Evolutionary conservation across 1,140 invertebrate genomes (phyloP).

Genomic region (Dufourea novaeangliae): DNA sequence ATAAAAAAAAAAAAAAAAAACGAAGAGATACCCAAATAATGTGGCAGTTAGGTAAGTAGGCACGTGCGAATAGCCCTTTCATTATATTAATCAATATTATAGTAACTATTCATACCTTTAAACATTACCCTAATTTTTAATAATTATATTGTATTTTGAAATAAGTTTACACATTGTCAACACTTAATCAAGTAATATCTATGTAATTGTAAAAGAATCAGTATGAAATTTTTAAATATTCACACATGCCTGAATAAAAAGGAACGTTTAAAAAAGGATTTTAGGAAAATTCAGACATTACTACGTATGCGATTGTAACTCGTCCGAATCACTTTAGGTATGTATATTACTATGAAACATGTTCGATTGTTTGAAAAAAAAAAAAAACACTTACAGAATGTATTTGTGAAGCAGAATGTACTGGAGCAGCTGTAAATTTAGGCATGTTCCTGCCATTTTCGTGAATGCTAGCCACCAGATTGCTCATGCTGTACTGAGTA

Average conservation of each 20-base stretch:
- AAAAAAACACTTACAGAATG: conserved; percentile 73
- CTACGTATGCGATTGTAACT: not conserved
- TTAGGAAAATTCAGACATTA: not conserved
- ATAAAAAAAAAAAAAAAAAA: conserved; percentile 6
- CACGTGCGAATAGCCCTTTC: conserved; percentile 52
- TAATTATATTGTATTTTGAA: not conserved
- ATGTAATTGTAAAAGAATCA: conserved; percentile 3
- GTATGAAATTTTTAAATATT: conserved; percentile 17
- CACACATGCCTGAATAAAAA: conserved; percentile 42
- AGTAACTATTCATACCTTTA: conserved; percentile 50
- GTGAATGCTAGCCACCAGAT: conserved; percentile 75
- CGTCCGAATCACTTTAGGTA: conserved; percentile 27
- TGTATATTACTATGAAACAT: conserved; percentile 32
- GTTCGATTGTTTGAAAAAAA: not conserved
- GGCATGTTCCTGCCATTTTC: conserved; percentile 76
- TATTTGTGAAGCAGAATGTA: too few species aligned
- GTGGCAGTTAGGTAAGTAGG: conserved; percentile 32
- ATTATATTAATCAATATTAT: conserved; percentile 11
- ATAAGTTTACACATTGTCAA: not conserved
- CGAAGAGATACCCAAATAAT: conserved; percentile 6
- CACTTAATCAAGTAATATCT: too few species aligned
- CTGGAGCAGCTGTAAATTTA: conserved; percentile 77
- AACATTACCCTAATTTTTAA: too few species aligned
- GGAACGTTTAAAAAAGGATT: conserved; percentile 20
- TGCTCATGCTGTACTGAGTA: conserved; percentile 77